Evolutionary conservation across 2,888 invertebrate genomes (phyloP), one percentile per base, ranked within the genome.

Genomic region (Habrosyne pyritoides): DNA sequence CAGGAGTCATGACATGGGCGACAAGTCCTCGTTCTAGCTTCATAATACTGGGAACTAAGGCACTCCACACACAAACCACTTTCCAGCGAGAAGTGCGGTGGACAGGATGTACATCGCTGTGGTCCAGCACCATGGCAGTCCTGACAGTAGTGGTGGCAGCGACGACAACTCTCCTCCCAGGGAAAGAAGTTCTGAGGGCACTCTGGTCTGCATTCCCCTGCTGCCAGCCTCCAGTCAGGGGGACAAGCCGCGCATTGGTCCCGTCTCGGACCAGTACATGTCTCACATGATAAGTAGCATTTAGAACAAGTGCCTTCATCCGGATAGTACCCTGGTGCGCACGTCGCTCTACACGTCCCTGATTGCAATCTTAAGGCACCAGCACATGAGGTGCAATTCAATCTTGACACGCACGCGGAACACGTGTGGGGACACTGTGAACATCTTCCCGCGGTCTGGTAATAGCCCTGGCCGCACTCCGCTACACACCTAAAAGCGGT

Each of bases 71-170:
- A 96, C 53, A 95, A 84, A 1, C 95, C 96, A 56, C 94, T 94
- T 64, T 95, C 95, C 42, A 96, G 87, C 84, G 96, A 95, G 64
- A 95, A 95, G 74, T 95, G 95, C 10, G 94, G 91, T 2, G 95
- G 95, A 69, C 96, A 96, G 0, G 96, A 95, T 0, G 95, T 95
- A 73, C 96, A 96, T 55, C 95, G 93, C 71, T 95, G 91, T 0
- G 96, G 96, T 0, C 96, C 96, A 58, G 96, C 95, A 10, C 98
- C 98, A 77, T 95, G 95, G 81, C 98, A 98, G 74, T 97, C 97
- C 74, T 95, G 95, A 83, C 98, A 98, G 71, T 96, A 96, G 78
- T 97, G 96, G 88, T 97, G 97, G 86, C 98, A 98, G 76, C 96
- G 96, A 68, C 96, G 95, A 79, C 98, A 98, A 53, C 96, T 96